Evolutionary conservation across 2,797 vertebrate species (phyloP).

Genomic region (Alectoris magna): DNA sequence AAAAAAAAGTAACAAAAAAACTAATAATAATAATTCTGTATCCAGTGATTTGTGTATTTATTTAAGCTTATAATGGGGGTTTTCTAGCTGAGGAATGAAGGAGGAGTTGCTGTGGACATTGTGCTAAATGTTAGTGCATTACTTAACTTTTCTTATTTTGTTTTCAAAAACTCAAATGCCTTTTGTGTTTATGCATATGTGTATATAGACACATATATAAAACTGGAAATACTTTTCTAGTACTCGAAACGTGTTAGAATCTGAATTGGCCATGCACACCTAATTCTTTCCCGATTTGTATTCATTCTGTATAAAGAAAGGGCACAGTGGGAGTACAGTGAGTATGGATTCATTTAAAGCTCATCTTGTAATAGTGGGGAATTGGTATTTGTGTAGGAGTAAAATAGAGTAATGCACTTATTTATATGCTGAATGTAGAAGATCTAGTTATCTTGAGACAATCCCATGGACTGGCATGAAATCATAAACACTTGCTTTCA

Average conservation of each 20-base stretch:
- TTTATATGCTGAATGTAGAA: slow-evolving; percentile 44
- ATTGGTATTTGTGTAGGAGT: slow-evolving; percentile 48
- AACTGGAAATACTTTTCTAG: neutral
- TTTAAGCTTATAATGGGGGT: slow-evolving; percentile 48
- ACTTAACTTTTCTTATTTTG: neutral
- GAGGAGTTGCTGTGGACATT: neutral
- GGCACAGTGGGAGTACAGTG: neutral
- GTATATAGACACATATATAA: neutral
- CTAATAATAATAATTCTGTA: neutral
- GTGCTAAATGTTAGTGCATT: neutral
- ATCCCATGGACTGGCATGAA: slow-evolving; percentile 24
- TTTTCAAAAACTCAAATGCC: neutral
- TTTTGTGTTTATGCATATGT: neutral
- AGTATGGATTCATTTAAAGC: slow-evolving; percentile 1
- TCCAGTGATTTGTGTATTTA: neutral
- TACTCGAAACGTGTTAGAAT: neutral
- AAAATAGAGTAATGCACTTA: slow-evolving; percentile 13
- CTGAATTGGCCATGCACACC: neutral
- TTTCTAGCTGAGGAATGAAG: neutral
- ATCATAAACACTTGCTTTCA: slow-evolving; percentile 33
- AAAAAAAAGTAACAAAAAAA: neutral
- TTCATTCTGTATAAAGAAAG: neutral
- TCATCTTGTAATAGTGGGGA: slow-evolving; percentile 30
- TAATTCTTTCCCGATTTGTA: neutral
- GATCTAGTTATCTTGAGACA: slow-evolving; percentile 35